Percentiles rank a stretch among this genome's conserved stretches.
Evolutionary conservation across 2,797 vertebrate species (phyloP).

Genomic region (Poecilia gillii): DNA sequence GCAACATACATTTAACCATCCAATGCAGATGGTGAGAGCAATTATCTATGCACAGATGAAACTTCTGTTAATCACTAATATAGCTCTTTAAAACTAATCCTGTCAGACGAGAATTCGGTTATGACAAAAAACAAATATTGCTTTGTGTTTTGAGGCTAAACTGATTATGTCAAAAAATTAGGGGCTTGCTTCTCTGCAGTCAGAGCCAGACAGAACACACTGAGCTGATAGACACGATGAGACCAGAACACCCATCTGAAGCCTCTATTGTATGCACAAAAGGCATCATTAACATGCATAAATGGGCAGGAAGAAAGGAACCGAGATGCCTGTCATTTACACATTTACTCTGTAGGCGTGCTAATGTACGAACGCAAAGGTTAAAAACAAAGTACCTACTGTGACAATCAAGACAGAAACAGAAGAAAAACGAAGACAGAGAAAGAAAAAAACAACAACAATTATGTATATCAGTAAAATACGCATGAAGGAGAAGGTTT

Average conservation of each 20-base stretch:
- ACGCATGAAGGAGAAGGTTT: slow-evolving; percentile 11
- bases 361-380: slow-evolving; percentile 47
- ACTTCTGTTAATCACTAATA: not conserved
- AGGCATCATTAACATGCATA: slow-evolving; percentile 50
- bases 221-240: slow-evolving; percentile 23
- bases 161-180: slow-evolving; percentile 24
- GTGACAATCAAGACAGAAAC: slow-evolving; percentile 2
- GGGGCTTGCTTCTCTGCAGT: slow-evolving; percentile 18
- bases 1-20: slow-evolving; percentile 6
- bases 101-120: slow-evolving; percentile 4
- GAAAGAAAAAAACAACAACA: not conserved
- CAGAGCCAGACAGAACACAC: slow-evolving; percentile 11
- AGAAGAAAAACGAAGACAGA: not conserved
- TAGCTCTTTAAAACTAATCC: not conserved
- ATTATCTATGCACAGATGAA: not conserved
- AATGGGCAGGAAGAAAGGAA: slow-evolving; percentile 55
- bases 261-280: slow-evolving; percentile 46
- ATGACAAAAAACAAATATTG: not conserved
- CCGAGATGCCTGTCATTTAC: slow-evolving; percentile 43
- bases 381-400: slow-evolving; percentile 31
- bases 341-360: slow-evolving; percentile 39
- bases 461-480: slow-evolving; percentile 1
- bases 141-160: slow-evolving; percentile 15
- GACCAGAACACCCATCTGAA: slow-evolving; percentile 37
- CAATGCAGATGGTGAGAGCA: slow-evolving; percentile 12